Percentiles rank a stretch among this genome's conserved stretches.
Evolutionary conservation across 2,113 vertebrate genomes (phyloP).

Genomic region (Plestiodon gilberti): DNA sequence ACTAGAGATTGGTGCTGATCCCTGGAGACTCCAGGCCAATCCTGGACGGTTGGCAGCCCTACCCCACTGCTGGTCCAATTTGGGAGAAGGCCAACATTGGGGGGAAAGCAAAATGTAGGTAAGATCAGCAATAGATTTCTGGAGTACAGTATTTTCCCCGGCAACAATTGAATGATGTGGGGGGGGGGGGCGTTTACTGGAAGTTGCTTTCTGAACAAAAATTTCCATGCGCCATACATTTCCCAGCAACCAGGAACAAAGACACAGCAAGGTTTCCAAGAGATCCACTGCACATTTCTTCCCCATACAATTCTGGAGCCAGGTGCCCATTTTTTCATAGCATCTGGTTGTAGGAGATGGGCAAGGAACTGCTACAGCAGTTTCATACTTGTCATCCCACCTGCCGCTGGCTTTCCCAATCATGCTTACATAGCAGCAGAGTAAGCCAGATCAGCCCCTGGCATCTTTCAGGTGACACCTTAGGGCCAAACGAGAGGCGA

Average conservation of each 20-base stretch:
- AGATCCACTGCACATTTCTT: neutral
- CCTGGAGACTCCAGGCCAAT: too few relatives aligned
- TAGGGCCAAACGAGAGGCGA: too few relatives aligned
- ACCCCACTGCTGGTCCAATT: neutral
- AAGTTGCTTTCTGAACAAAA: neutral
- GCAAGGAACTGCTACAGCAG: neutral
- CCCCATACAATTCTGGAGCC: neutral
- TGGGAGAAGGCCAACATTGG: neutral
- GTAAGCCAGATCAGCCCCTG: too few relatives aligned
- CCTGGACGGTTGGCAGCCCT: too few relatives aligned
- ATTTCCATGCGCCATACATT: neutral
- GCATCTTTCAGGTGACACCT: too few relatives aligned
- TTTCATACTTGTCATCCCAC: neutral
- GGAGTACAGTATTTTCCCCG: too few relatives aligned
- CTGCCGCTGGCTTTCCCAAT: too few relatives aligned
- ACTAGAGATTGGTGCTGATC: too few relatives aligned
- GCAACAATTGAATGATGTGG: neutral
- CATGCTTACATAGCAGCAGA: too few relatives aligned
- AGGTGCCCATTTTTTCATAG: neutral
- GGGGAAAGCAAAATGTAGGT: neutral
- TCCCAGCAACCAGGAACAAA: conserved; percentile 6
- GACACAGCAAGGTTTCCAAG: neutral
- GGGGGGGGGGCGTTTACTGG: too few relatives aligned
- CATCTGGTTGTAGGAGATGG: neutral
- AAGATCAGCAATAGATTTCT: neutral